Base-by-base conservation (phyloP, 2,888 invertebrate species). In the Physocephala rufipes region DNA sequence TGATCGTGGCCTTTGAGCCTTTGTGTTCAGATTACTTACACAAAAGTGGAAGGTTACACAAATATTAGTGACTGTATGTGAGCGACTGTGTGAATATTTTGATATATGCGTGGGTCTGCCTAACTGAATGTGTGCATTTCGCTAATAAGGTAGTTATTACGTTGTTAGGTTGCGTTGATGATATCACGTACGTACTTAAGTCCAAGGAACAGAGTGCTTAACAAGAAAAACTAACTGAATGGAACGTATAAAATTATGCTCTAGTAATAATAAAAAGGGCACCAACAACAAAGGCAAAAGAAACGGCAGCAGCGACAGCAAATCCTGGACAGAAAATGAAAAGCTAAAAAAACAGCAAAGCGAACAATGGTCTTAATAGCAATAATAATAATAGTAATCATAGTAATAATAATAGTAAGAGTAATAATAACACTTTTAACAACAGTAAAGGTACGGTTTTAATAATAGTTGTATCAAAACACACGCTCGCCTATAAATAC, bases 171-270 rank as follows among this genome's bases (percentile, higher is more conserved):
- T 80, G 82, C 80, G 36, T 83, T 82, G 83, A 83, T 83, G 81
- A 82, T 81, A 82, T 82, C 82, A 82, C 84, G 82, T 82, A 82
- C 82, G 79, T 82, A 82, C 82, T 82, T 83, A 82, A 36, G 36
- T 36, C 4, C 36, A 36, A 36, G 36, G 4, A 36, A 36, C 36
- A 9, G 36, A 36, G 36, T 36, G 9, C 5, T 36, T 36, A 36
- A 36, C 36, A 82, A 83, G 82, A 82, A 82, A 82, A 81, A 82
- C 82, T 83, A 83, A 82, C 82, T 82, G 82, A 79, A 78, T 59
- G 70, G 45, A 71, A 63, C 73, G 59, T 64, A 53, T 64, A 70
- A 67, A 70, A 73, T 70, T 70, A 67, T 67, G 73, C 70, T 66
- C 63, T 61, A 55, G 51, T 68, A 74, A 71, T 65, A 55, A 55